Percentiles rank a stretch among this genome's conserved stretches.
phyloP scores from a whole-genome alignment of 2,888 invertebrate genomes.

The Yponomeuta cagnagella region DNA sequence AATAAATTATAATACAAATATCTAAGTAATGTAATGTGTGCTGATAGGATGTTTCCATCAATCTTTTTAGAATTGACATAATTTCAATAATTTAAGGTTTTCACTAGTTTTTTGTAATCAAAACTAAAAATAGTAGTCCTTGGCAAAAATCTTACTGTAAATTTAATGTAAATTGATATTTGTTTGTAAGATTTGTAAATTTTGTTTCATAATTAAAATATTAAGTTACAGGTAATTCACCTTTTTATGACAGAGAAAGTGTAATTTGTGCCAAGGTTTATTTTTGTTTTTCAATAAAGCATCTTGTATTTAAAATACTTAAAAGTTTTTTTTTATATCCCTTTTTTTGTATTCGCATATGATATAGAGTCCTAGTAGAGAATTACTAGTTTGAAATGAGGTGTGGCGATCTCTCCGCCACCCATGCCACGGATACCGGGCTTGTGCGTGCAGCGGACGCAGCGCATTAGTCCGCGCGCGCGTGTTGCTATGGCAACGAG shows the following conservation, averaged over 20 bases:
- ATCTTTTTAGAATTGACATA: not conserved
- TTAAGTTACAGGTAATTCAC: not conserved
- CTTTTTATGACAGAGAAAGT: not conserved
- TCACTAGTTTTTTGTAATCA: not conserved
- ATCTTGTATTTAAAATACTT: constrained; percentile 3
- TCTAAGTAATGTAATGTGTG: not conserved
- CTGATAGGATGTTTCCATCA: not conserved
- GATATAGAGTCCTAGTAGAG: no score
- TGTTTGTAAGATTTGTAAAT: not conserved
- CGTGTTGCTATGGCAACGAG: no score
- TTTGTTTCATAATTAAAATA: not conserved
- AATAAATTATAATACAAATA: no score
- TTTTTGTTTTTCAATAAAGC: constrained; percentile 7
- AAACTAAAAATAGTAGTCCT: not conserved
- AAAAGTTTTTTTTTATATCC: not conserved
- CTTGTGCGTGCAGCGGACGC: no score
- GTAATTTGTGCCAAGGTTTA: constrained; percentile 2
- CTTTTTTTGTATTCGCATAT: no score
- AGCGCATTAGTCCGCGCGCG: no score
- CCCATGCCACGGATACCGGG: no score
- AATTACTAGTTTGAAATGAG: no score
- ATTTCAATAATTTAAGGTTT: not conserved
- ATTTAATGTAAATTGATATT: not conserved
- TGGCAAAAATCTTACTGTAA: not conserved
- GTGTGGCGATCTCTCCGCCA: no score